phyloP scores from a whole-genome alignment of 2,888 invertebrate genomes.

The Trachelus tabidus region DNA sequence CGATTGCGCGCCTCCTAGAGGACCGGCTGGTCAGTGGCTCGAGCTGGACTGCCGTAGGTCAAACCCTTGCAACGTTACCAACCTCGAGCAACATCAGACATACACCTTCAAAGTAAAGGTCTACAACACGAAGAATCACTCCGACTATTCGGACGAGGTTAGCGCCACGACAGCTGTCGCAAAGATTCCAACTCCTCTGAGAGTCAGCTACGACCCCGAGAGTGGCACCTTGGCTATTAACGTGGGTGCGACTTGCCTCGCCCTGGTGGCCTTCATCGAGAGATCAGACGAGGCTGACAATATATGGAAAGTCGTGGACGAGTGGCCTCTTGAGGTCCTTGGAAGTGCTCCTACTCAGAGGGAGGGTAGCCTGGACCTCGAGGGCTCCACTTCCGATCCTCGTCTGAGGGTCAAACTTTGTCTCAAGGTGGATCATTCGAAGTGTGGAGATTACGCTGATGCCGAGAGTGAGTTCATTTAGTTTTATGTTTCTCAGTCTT shows the following conservation, averaged over 20 bases:
- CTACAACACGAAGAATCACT: constrained; percentile 87
- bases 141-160: constrained; percentile 88
- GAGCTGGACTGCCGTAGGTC: constrained; percentile 87
- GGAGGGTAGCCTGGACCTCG: constrained; percentile 77
- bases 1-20: constrained; percentile 72
- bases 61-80: constrained; percentile 89
- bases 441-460: constrained; percentile 85
- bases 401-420: constrained; percentile 85
- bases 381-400: constrained; percentile 69
- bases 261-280: constrained; percentile 82
- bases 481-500: background rate
- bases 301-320: constrained; percentile 79
- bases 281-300: constrained; percentile 71
- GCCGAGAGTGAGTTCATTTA: constrained; percentile 78
- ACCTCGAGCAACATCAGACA: constrained; percentile 86
- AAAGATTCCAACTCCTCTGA: constrained; percentile 82
- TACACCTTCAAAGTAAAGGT: constrained; percentile 92
- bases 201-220: constrained; percentile 85
- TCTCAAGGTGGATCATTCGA: constrained; percentile 81
- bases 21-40: constrained; percentile 76
- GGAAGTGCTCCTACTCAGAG: constrained; percentile 78
- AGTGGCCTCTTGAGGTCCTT: constrained; percentile 77
- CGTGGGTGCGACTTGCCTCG: constrained; percentile 82
- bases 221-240: constrained; percentile 82
- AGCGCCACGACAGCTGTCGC: constrained; percentile 86